Percentiles rank a stretch among this genome's conserved stretches.
Conservation (phyloP, 2,888 invertebrate genomes). For the Drosophila quinaria region DNA sequence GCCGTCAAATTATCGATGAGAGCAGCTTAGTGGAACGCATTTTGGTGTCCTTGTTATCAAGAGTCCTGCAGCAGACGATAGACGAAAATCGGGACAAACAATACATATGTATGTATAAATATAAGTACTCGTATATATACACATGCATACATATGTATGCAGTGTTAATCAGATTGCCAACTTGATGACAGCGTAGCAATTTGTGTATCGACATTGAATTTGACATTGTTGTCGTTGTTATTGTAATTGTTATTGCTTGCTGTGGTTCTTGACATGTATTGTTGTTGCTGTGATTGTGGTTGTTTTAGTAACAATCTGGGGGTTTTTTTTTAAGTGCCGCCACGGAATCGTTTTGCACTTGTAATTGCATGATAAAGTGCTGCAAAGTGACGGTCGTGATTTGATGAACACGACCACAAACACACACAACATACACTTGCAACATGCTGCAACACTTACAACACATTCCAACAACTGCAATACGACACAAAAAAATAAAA, state of each 20-base stretch:
- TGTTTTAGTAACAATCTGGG: constrained; percentile 6
- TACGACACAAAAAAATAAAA: background rate
- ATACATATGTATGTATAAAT: background rate
- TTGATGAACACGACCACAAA: constrained; percentile 47
- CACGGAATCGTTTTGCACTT: constrained; percentile 55
- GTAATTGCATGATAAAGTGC: constrained; percentile 78
- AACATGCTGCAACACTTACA: constrained; percentile 40
- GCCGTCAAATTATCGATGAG: constrained; percentile 72
- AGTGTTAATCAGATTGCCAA: constrained; percentile 53
- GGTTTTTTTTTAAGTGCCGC: constrained; percentile 20
- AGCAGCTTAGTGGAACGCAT: constrained; percentile 42
- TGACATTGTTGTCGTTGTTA: constrained; percentile 14
- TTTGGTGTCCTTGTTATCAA: constrained; percentile 16
- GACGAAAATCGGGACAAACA: background rate
- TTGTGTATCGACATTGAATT: constrained; percentile 32
- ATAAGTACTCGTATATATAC: no score
- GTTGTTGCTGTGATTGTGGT: background rate
- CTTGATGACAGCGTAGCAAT: constrained; percentile 39
- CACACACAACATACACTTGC: constrained; percentile 29
- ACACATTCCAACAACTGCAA: constrained; percentile 8
- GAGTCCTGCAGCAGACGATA: background rate
- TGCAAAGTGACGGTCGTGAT: constrained; percentile 58
- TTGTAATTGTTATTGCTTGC: constrained; percentile 9
- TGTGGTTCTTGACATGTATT: background rate
- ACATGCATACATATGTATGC: background rate